Base-by-base conservation (phyloP, 2,797 vertebrate genomes). In the Myotis vivesi region DNA sequence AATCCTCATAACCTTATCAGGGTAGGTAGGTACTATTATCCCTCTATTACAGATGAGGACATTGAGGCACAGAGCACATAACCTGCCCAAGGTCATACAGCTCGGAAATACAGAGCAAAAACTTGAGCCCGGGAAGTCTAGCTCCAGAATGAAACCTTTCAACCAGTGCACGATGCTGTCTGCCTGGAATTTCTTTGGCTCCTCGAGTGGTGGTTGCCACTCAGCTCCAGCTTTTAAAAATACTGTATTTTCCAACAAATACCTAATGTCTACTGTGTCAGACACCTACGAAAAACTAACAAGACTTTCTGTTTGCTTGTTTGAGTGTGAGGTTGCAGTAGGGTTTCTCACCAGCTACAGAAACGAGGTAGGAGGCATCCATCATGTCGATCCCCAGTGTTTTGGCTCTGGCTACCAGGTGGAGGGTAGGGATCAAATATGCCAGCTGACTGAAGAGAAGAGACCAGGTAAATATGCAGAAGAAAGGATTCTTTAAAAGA, bases 391-490 rank as follows among this genome's bases (percentile, higher is more conserved):
- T 98, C 36, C 98, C 99, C 97, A 99, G 96, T 2, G 98, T 99
- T 98, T 98, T 98, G 97, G 99, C 99, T 51, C 99, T 98, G 0
- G 99, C 99, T 66, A 99, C 99, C 91, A 99, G 98, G 97, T 99
- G 99, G 98, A 99, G 99, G 94, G 98, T 98, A 15, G 99, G 99
- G 97, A 99, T 98, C 62, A 99, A 99, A 96, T 99, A 99, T 44
- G 99, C 99, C 96, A 99, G 68, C 97, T 99, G 99, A 97, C 99
- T 99, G 98, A 99, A 99, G 79, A 99, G 97, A 96, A 99, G 97
- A 8, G 99, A 99, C 99, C 99, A 99, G 0, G 99, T 99, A 97
- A 99, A 99, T 96, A 99, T 98, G 95, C 98, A 99, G 97, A 99
- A 99, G 96, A 99, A 97, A 1, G 99, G 99, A 93, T 99, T 98